A percentile compares a stretch with the other conserved stretches of the same genome.
These are phyloP conservation scores for Argyresthia albistria DNA, from an alignment of 2,888 invertebrate genomes.

Conservation along the genomic window DNA sequence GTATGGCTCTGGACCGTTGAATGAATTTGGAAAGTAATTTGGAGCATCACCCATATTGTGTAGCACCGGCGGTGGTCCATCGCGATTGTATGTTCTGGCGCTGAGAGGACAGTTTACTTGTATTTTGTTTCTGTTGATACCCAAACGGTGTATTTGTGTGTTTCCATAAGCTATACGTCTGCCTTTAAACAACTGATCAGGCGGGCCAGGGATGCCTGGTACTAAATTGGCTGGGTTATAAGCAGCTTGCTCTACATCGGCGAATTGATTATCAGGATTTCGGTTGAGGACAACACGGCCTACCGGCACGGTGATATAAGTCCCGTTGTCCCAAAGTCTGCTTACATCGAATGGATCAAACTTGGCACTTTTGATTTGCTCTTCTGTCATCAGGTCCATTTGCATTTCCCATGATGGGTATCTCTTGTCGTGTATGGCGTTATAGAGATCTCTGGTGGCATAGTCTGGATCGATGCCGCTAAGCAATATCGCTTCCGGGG, in stretches of 20 bases:
- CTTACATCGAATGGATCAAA: constrained; percentile 92
- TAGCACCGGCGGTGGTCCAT: constrained; percentile 78
- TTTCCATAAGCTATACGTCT: constrained; percentile 85
- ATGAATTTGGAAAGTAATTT: constrained; percentile 93
- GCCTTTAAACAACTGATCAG: constrained; percentile 86
- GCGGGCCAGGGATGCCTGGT: constrained; percentile 87
- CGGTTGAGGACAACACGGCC: constrained; percentile 85
- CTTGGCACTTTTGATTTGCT: constrained; percentile 78
- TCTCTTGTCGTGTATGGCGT: constrained; percentile 82
- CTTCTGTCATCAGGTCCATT: constrained; percentile 85
- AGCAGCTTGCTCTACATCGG: constrained; percentile 87
- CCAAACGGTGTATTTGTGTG: constrained; percentile 84
- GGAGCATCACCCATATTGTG: constrained; percentile 88
- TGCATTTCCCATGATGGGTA: constrained; percentile 80
- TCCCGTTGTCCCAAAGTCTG: constrained; percentile 85
- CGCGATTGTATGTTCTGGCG: constrained; percentile 81
- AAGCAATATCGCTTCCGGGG: constrained; percentile 74
- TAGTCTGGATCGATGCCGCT: constrained; percentile 87
- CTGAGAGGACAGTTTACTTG: constrained; percentile 90
- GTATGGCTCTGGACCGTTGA: constrained; percentile 76
- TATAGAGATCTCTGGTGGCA: constrained; percentile 86
- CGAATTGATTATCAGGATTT: constrained; percentile 87
- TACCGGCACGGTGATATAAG: constrained; percentile 84
- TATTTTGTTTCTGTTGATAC: constrained; percentile 86
- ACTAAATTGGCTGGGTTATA: constrained; percentile 86